A percentile compares a stretch with the other conserved stretches of the same genome.
Conservation (phyloP, 2,113 vertebrate genomes). For the Cyanoramphus novaezelandiae region DNA sequence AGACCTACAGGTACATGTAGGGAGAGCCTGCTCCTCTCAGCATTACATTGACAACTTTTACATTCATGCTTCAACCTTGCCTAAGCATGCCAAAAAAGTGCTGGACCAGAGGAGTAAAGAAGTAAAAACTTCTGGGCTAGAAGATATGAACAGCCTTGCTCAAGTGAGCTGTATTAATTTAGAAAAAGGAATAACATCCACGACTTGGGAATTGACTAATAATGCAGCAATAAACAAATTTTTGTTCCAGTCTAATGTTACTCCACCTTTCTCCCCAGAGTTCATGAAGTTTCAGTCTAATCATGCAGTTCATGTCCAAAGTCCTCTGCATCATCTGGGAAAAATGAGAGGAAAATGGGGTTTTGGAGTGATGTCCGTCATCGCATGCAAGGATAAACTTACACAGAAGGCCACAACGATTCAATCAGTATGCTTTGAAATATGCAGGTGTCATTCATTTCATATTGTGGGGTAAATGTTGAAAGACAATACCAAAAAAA, state of each 20-base stretch:
- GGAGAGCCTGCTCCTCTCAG: background rate
- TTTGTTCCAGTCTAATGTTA: background rate
- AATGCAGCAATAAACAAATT: background rate
- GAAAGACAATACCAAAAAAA: background rate
- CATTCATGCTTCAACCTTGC: background rate
- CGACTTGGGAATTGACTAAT: background rate
- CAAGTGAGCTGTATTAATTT: background rate
- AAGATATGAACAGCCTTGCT: background rate
- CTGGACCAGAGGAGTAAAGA: background rate
- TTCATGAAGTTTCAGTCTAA: background rate
- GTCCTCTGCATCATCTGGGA: background rate
- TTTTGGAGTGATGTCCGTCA: background rate
- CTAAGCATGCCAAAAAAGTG: background rate
- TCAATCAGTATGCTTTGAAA: background rate
- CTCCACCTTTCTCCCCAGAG: background rate
- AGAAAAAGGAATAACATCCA: background rate
- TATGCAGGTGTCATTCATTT: background rate
- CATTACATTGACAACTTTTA: background rate
- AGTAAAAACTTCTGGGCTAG: background rate
- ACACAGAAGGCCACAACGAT: background rate
- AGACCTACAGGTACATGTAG: fast-evolving
- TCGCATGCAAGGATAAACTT: fast-evolving
- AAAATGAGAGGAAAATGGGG: background rate
- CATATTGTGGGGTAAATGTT: background rate
- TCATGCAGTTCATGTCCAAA: background rate